Evolutionary conservation across 1,140 invertebrate species (phyloP).

Genomic region (Drosophila jambulina): DNA sequence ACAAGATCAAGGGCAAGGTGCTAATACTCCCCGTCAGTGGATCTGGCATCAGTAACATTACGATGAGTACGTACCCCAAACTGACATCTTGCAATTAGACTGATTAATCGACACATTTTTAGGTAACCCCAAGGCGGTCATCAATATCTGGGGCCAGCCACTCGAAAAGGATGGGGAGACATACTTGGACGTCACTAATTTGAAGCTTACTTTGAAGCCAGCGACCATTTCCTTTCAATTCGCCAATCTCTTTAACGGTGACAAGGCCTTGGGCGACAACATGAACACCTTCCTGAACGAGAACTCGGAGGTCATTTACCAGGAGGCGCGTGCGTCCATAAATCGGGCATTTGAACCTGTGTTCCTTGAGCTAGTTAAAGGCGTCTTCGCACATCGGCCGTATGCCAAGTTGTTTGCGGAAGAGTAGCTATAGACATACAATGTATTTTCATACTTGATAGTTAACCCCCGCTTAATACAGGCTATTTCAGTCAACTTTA

Average conservation of each 20-base stretch:
- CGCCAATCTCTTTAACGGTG: conserved; percentile 85
- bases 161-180: conserved; percentile 56
- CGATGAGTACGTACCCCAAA: conserved; percentile 66
- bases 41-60: conserved; percentile 82
- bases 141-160: conserved; percentile 42
- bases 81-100: background rate
- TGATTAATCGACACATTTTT: background rate
- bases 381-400: conserved; percentile 85
- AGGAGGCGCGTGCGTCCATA: conserved; percentile 86
- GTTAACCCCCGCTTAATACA: background rate
- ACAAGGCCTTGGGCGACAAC: conserved; percentile 78
- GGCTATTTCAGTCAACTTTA: too few relatives aligned
- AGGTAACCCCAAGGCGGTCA: conserved; percentile 34
- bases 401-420: conserved; percentile 74
- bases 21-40: conserved; percentile 85
- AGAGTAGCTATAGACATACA: conserved; percentile 8
- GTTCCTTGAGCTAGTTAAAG: conserved; percentile 85
- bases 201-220: conserved; percentile 3
- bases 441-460: background rate
- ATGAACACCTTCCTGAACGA: conserved; percentile 88
- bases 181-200: conserved; percentile 35
- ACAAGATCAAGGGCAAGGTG: conserved; percentile 82
- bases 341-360: conserved; percentile 85
- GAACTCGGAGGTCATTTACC: conserved; percentile 86
- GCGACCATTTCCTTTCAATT: conserved; percentile 52